phyloP scores from a whole-genome alignment of 2,888 invertebrate species.

The Villa cingulata region DNA sequence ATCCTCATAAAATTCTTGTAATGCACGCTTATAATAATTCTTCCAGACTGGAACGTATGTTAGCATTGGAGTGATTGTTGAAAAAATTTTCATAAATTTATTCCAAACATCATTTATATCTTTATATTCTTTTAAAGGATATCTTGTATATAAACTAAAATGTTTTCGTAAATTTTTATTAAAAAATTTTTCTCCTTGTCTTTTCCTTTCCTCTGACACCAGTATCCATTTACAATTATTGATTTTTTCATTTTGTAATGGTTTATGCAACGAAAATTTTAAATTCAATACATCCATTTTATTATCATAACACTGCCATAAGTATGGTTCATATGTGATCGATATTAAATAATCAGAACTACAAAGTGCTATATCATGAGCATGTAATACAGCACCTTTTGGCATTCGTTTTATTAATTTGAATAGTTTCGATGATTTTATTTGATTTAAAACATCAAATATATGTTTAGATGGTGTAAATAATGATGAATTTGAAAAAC shows the following conservation, averaged over 20 bases:
- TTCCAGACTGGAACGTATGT: conserved; percentile 50
- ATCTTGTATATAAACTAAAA: conserved; percentile 41
- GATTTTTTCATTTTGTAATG: conserved; percentile 2
- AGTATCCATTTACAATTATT: conserved; percentile 37
- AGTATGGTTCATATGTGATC: conserved; percentile 46
- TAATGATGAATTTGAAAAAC: conserved; percentile 37
- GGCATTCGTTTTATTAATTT: conserved; percentile 53
- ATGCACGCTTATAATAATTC: conserved; percentile 49
- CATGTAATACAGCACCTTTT: conserved; percentile 59
- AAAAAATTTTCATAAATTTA: conserved; percentile 43
- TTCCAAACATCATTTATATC: conserved; percentile 46
- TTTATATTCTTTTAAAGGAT: conserved; percentile 39
- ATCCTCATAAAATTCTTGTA: conserved; percentile 48
- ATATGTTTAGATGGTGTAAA: conserved; percentile 47
- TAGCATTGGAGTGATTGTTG: conserved; percentile 40
- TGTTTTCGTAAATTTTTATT: conserved; percentile 40
- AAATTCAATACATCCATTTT: conserved; percentile 26
- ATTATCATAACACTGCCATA: conserved; percentile 38
- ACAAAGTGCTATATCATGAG: conserved; percentile 51
- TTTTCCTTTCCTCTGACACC: conserved; percentile 34
- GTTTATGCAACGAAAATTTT: conserved; percentile 22
- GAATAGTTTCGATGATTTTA: conserved; percentile 50
- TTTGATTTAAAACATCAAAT: conserved; percentile 43
- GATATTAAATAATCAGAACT: conserved; percentile 49
- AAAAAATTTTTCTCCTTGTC: conserved; percentile 31